Base-by-base conservation (phyloP, 2,113 vertebrate genomes). In the Hassar affinis region DNA sequence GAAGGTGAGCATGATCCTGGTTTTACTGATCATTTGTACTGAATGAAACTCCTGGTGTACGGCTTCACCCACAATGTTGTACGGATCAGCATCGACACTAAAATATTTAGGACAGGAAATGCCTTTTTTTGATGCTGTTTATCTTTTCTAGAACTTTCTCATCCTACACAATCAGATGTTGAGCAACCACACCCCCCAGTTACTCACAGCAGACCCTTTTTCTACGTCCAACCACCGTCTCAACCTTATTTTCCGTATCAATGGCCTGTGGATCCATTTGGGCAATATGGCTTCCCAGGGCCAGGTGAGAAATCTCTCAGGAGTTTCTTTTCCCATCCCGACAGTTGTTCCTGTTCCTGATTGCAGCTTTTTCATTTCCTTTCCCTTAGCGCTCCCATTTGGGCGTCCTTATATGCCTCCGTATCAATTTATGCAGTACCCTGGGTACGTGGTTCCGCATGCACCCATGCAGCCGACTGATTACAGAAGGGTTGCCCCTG, bases 121-220 rank as follows among this genome's bases (percentile, higher is more conserved):
- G 17, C n/a, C n/a, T 18, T 18, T 45, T 1, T 80, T 8, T 45
- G 18, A 78, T 12, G 49, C 12, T n/a, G 6, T 22, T 62, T 42
- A 1, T 49, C 9, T 49, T 35, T 83, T 87, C 45, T 30, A 91
- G 88, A 88, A 25, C 62, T 88, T 71, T 77, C 74, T 56, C 88
- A 85, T 82, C 62, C 85, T 79, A 85, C 86, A 84, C 91, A 91
- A 61, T 84, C 85, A 54, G 90, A 88, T 87, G 84, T 78, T 82
- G 90, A 87, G 74, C 89, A 91, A 79, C 81, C 80, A 77, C 87
- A 89, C 74, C 85, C 86, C 54, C 51, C 84, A 59, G 80, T 83
- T 59, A 87, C 88, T 79, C 89, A 90, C 91, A 88, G 83, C 7
- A 86, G 91, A 86, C 90, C 91, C 17, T 90, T 90, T 90, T 90